phyloP scores from a whole-genome alignment of 2,888 invertebrate genomes.

The Lamproptera curius region DNA sequence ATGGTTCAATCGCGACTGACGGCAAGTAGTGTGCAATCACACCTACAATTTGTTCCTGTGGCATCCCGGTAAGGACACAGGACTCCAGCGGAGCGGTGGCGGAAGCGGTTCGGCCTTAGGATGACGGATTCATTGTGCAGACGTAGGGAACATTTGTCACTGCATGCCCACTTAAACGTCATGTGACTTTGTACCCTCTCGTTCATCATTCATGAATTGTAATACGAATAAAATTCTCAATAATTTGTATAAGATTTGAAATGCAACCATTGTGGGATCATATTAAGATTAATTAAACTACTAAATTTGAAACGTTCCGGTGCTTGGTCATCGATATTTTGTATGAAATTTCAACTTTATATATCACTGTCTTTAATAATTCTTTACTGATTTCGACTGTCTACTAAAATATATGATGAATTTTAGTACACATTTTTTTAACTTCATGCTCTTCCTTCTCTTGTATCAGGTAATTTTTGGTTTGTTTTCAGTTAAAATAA shows the following conservation, averaged over 20 bases:
- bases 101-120: constrained; percentile 22
- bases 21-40: constrained; percentile 63
- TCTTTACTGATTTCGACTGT: too few species aligned
- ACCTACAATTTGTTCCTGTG: constrained; percentile 66
- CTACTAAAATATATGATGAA: too few species aligned
- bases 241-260: too few species aligned
- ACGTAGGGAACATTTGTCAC: neutral
- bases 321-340: neutral
- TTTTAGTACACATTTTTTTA: too few species aligned
- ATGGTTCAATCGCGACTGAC: constrained; percentile 55
- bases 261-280: constrained; percentile 8
- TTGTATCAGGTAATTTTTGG: too few species aligned
- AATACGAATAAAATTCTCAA: too few species aligned
- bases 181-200: neutral
- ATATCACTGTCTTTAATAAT: neutral
- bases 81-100: constrained; percentile 46
- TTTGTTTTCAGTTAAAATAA: too few species aligned
- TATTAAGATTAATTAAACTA: constrained; percentile 5
- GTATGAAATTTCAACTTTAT: neutral
- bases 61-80: constrained; percentile 52
- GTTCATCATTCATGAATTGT: too few species aligned
- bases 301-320: neutral
- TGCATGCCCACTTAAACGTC: neutral
- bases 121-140: constrained; percentile 7
- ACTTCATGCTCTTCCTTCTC: too few species aligned